Base-by-base conservation (phyloP, 1,140 invertebrate species). In the Tetramorium simillimum region DNA sequence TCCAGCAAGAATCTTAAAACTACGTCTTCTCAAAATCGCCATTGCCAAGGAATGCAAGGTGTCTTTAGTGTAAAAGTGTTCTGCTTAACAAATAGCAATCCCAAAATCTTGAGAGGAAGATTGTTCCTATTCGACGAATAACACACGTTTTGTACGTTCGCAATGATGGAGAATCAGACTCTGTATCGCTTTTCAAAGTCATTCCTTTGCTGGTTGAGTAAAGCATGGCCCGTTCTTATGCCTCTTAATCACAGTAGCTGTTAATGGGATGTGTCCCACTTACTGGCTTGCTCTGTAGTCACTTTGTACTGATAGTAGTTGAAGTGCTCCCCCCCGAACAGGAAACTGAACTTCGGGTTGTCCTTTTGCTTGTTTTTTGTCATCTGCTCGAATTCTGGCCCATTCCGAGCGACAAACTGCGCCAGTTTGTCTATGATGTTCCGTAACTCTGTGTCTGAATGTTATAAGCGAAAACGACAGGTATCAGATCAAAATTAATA, bases 361-460 rank as follows among this genome's bases (percentile, higher is more conserved):
- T 99, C 98, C 95, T 98, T 98, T 95, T 99, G 99, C 95, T 99
- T 99, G 92, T 98, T 98, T 96, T 99, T 99, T 65, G 99, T 99
- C 97, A 99, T 99, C 93, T 98, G 97, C 96, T 99, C 99, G 96
- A 99, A 99, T 94, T 99, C 99, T 2, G 98, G 98, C 24, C 99
- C 99, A 98, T 99, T 99, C 94, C 99, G 96, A 86, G 99, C 99
- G 77, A 99, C 99, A 97, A 99, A 99, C 94, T 99, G 98, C 2
- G 99, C 99, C 91, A 99, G 95, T 96, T 99, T 99, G 96, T 99
- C 99, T 92, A 99, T 99, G 92, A 99, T 99, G 95, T 99, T 99
- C 90, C 97, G 97, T 90, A 99, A 96, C 93, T 99, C 98, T 92
- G 97, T 97, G 96, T 99, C 98, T 99, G 93, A 51, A 95, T 88